Base-by-base conservation (phyloP, 2,113 vertebrate species). In the Stigmatopora argus region DNA sequence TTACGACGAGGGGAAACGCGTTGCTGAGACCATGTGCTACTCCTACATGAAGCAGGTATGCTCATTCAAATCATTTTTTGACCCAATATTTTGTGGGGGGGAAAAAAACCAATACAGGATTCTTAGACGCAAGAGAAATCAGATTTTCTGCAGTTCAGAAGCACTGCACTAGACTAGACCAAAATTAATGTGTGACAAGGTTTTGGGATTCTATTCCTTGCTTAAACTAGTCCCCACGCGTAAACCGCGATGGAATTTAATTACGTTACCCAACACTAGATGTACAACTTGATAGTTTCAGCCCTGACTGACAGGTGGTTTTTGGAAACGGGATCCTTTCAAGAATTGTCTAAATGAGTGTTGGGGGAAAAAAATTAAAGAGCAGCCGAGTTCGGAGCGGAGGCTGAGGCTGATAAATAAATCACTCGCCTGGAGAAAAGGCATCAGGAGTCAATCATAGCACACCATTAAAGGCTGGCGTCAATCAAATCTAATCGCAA, bases 41-140 rank as follows among this genome's bases (percentile, higher is more conserved):
- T 95, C 96, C 55, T 99, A 99, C 83, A 98, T 97, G 96, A 99
- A 99, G 66, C 97, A 99, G 96, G 96, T 98, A 90, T n/a, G 17
- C 11, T 57, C 4, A 51, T 15, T 17, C 47, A 7, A 11, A n/a
- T 38, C 17, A 41, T 62, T 21, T 48, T 34, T 1, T 5, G 10
- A 31, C 34, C 23, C n/a, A 19, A 31, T 12, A 31, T 19, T 44
- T 26, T n/a, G n/a, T n/a, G n/a, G n/a, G n/a, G n/a, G n/a, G n/a
- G n/a, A n/a, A n/a, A n/a, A n/a, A n/a, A n/a, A n/a, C n/a, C n/a
- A 5, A 26, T 26, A 49, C 26, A 31, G 26, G 26, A 31, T 31
- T 31, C 26, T 31, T 31, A 31, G 26, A 31, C 26, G 26, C 26
- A 31, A 31, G 1, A n/a, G n/a, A n/a, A n/a, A n/a, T n/a, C n/a